Evolutionary conservation across 1,140 invertebrate genomes (phyloP).

Genomic region (Steinernema feltiae): DNA sequence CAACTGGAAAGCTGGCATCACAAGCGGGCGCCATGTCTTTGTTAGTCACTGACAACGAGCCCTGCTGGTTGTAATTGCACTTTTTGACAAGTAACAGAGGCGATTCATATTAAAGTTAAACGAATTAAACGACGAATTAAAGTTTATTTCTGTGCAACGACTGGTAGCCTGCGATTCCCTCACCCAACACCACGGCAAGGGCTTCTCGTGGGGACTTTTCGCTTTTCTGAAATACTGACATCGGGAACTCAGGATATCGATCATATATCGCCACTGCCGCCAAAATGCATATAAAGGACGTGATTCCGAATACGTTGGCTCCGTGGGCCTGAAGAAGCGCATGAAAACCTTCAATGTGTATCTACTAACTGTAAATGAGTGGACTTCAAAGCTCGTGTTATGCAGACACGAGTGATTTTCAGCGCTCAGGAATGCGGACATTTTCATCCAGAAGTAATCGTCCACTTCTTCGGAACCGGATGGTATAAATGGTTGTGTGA

Average conservation of each 20-base stretch:
- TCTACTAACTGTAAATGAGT: slow-evolving; percentile 19
- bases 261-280: neutral
- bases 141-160: neutral
- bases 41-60: too few relatives aligned
- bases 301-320: neutral
- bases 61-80: too few relatives aligned
- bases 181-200: neutral
- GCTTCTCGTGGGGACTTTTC: neutral
- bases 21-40: too few relatives aligned
- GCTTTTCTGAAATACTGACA: neutral
- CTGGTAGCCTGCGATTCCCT: neutral
- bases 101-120: too few relatives aligned
- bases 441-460: neutral
- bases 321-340: slow-evolving; percentile 50
- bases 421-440: slow-evolving; percentile 6
- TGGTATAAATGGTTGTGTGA: neutral
- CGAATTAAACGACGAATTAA: too few relatives aligned
- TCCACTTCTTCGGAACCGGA: slow-evolving; percentile 3
- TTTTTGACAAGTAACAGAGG: too few relatives aligned
- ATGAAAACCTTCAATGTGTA: neutral
- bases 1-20: too few relatives aligned
- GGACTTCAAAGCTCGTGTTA: neutral
- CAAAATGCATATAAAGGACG: neutral
- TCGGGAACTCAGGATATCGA: neutral
- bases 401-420: slow-evolving; percentile 4